These are phyloP conservation scores for Podabrus alpinus DNA, from an alignment of 2,888 invertebrate species.

Conservation along the genomic window DNA sequence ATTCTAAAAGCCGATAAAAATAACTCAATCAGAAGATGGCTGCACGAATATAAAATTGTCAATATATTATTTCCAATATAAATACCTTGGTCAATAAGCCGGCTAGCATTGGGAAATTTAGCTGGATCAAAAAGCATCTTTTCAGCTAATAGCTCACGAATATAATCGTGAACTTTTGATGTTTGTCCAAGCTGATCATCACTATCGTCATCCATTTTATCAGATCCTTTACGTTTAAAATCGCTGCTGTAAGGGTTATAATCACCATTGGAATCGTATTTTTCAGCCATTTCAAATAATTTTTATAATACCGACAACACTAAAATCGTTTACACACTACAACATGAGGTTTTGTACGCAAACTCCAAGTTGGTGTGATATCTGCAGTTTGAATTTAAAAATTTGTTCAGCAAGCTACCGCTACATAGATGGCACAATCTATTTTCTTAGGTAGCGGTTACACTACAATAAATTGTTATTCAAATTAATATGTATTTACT, in stretches of 20 bases:
- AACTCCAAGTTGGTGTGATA: neutral
- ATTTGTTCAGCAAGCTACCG: neutral
- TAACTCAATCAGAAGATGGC: neutral
- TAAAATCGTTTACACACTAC: neutral
- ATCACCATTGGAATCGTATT: conserved; percentile 52
- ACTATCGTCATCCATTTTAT: conserved; percentile 38
- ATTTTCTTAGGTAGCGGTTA: neutral
- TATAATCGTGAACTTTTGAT: conserved; percentile 78
- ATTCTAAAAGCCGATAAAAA: neutral
- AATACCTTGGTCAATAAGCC: conserved; percentile 76
- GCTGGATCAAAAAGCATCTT: conserved; percentile 68
- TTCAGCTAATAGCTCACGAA: conserved; percentile 73
- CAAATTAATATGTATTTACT: too few species aligned
- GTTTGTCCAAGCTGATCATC: conserved; percentile 60
- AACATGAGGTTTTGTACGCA: neutral
- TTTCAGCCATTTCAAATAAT: conserved; percentile 45
- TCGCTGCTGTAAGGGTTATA: conserved; percentile 47
- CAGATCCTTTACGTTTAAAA: conserved; percentile 48
- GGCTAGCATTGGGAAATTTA: conserved; percentile 71
- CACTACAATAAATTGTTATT: neutral
- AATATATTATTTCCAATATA: neutral
- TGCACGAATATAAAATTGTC: neutral
- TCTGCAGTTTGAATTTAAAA: neutral
- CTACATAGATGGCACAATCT: neutral
- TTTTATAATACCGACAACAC: neutral